Conservation (phyloP, 2,797 vertebrate species). For the Mus spretus region DNA sequence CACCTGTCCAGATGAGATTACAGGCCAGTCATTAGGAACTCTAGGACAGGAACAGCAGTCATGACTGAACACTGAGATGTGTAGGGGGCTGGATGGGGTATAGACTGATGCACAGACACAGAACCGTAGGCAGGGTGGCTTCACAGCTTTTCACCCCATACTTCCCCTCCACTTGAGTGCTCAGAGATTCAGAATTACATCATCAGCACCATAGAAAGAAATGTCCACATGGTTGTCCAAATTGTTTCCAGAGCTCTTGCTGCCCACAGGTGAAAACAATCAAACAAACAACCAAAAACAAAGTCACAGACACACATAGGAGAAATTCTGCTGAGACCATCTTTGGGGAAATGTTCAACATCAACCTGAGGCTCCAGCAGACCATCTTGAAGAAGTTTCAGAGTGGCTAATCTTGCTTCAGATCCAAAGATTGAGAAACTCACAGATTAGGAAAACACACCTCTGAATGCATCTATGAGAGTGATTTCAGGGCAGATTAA, state of each 20-base stretch:
- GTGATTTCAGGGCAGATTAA: background rate
- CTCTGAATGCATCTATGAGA: background rate
- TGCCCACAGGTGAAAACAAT: background rate
- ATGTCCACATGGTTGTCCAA: background rate
- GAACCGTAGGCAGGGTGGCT: background rate
- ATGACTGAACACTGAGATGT: rapidly evolving
- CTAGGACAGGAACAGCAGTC: too few species aligned
- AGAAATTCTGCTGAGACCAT: background rate
- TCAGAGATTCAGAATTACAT: background rate
- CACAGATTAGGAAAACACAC: background rate
- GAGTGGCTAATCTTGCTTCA: background rate
- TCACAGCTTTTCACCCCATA: background rate
- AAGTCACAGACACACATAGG: background rate
- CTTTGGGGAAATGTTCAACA: background rate
- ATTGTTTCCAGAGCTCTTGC: background rate
- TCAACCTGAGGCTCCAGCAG: background rate
- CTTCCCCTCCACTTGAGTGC: rapidly evolving
- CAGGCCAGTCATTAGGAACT: background rate
- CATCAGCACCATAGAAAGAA: background rate
- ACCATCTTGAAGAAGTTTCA: rapidly evolving
- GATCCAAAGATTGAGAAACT: background rate
- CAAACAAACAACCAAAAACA: background rate
- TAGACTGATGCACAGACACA: rapidly evolving
- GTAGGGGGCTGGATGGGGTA: rapidly evolving
- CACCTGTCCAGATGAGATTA: background rate